Evolutionary conservation across 2,888 invertebrate genomes (phyloP), one percentile per base, ranked within the genome.

Genomic region (Cheilosia variabilis): DNA sequence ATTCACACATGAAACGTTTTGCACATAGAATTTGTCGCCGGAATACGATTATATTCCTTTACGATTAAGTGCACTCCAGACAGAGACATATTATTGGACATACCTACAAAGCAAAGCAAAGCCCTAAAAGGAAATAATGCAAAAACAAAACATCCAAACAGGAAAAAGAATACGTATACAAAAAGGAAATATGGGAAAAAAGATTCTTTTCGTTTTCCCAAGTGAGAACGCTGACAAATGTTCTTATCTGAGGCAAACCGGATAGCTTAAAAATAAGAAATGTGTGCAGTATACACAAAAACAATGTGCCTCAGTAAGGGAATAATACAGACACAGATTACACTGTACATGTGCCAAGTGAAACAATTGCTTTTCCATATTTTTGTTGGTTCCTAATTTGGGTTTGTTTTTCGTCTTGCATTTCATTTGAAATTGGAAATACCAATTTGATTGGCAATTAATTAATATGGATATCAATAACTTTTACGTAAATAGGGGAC

Each of bases 221-320:
- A 55, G 68, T 60, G 68, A 77, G 68, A 77, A 77, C 53, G 19
- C 77, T 68, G 68, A 68, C 77, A 77, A 60, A 69, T 69, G 60
- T 53, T 69, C 77, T 68, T 77, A 77, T 77, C 53, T 58, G 68
- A 68, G 60, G 77, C 60, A 37, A 37, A 37, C 37, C 37, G 37
- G 37, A 37, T 37, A 37, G 37, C 37, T 75, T 66, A 66, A 75
- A 75, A 73, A 73, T 73, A 63, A 53, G 63, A 66, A 65, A 65
- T 65, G 65, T 63, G 19, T 63, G 13, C 22, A 58, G 37, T 45
- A 5, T 31, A 62, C 50, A 65, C 50, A 24, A 17, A 50, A 52
- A 50, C 65, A 65, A 65, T 52, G 45, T 50, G 55, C 45, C 65
- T 75, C 47, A 50, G 41, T 47, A 45, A 58, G 58, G 75, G 65